Evolutionary conservation across 2,888 invertebrate genomes (phyloP).

Genomic region (Amiota minor): DNA sequence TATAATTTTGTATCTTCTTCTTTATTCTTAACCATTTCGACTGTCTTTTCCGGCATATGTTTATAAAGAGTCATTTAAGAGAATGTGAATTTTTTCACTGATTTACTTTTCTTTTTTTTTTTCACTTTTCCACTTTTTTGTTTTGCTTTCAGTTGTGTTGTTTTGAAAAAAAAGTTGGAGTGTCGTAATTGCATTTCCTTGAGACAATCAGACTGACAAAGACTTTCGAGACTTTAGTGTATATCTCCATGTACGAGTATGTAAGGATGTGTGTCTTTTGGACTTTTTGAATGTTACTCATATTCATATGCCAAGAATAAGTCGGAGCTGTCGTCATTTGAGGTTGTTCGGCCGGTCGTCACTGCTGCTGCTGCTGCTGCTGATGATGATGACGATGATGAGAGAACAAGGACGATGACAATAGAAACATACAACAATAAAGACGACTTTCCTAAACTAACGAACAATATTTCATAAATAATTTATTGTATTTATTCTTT

Average conservation of each 20-base stretch:
- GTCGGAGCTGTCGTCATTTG: no score
- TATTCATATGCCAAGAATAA: conserved; percentile 46
- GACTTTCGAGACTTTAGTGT: conserved; percentile 11
- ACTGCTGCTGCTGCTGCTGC: conserved; percentile 34
- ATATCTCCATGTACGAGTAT: conserved; percentile 23
- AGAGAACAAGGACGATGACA: conserved; percentile 24
- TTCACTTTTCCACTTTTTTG: neutral
- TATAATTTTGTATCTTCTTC: no score
- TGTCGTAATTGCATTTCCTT: conserved; percentile 67
- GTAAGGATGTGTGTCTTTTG: conserved; percentile 22
- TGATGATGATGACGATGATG: neutral
- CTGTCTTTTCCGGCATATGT: conserved; percentile 34
- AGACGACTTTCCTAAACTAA: conserved; percentile 17
- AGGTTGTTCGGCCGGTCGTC: no score
- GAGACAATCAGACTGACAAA: conserved; percentile 45
- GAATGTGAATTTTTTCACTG: conserved; percentile 50
- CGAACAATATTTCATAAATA: conserved; percentile 54
- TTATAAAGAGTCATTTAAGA: conserved; percentile 49
- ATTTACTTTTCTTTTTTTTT: conserved; percentile 42
- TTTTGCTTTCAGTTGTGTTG: neutral
- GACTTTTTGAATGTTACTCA: conserved; percentile 45
- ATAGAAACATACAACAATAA: no score
- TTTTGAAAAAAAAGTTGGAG: conserved; percentile 3
- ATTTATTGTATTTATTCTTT: conserved; percentile 60
- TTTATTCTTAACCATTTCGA: conserved; percentile 25